Percentiles rank a stretch among this genome's conserved stretches.
Evolutionary conservation across 2,113 vertebrate genomes (phyloP).

Genomic region (Aegithalos caudatus): DNA sequence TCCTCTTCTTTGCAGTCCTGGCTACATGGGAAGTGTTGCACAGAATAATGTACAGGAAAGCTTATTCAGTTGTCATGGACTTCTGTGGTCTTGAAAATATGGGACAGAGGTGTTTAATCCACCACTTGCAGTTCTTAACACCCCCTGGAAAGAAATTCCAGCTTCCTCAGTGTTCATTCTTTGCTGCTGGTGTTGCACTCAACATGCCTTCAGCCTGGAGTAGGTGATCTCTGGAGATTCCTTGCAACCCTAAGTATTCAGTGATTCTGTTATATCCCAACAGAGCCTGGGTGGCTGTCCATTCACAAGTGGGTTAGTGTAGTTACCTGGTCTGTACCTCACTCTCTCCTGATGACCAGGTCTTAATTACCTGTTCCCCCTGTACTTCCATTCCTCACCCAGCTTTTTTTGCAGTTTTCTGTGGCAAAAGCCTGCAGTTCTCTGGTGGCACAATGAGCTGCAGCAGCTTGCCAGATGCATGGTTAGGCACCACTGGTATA

Average conservation of each 20-base stretch:
- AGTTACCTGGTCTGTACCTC: neutral
- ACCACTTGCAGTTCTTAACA: neutral
- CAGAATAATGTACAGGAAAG: neutral
- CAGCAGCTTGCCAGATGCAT: neutral
- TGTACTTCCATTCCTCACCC: neutral
- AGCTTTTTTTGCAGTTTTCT: neutral
- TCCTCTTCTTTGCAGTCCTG: neutral
- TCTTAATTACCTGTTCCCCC: neutral
- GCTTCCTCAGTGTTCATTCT: neutral
- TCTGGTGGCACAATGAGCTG: neutral
- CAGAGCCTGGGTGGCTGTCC: neutral
- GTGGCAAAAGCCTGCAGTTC: neutral
- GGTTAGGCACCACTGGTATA: neutral
- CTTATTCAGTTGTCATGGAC: neutral
- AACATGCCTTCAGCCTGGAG: rapidly evolving
- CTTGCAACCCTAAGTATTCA: neutral
- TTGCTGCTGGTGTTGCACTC: neutral
- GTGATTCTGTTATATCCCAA: neutral
- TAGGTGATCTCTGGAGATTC: neutral
- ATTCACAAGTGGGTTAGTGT: neutral
- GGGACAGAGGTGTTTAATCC: neutral
- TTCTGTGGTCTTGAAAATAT: neutral
- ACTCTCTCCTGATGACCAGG: neutral
- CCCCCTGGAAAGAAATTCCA: neutral
- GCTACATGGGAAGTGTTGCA: neutral